Evolutionary conservation across 1,140 invertebrate species (phyloP), one percentile per base, ranked within the genome.

Genomic region (Philaenus spumarius): DNA sequence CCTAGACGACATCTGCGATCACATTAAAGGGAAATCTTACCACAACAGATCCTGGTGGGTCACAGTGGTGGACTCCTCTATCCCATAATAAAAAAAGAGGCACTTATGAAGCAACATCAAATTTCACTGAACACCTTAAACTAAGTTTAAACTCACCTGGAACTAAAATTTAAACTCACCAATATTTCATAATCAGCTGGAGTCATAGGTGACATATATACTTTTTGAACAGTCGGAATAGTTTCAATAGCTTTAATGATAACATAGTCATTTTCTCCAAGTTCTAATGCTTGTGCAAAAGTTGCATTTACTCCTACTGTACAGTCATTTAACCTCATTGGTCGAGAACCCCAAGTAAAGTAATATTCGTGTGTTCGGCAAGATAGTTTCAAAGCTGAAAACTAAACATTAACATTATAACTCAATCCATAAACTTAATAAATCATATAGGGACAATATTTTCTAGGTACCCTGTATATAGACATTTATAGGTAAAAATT

Each of bases 101-200:
- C n/a, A n/a, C n/a, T n/a, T n/a, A n/a, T n/a, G n/a, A n/a, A n/a
- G n/a, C n/a, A n/a, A n/a, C n/a, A n/a, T n/a, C n/a, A n/a, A n/a
- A n/a, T n/a, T n/a, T n/a, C n/a, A n/a, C n/a, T n/a, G n/a, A n/a
- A n/a, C n/a, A n/a, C n/a, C n/a, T n/a, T n/a, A n/a, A n/a, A n/a
- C n/a, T n/a, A n/a, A n/a, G n/a, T n/a, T n/a, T n/a, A 22, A 1
- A 14, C 11, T 51, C 37, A 37, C 17, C 1, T 3, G 59, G 37
- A 7, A 9, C 15, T 15, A 59, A 17, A 12, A 35, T 17, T 54
- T 46, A 37, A 9, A 64, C 51, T 59, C 65, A 72, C 71, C 62
- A 72, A 55, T 42, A 71, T 76, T 67, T 79, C 75, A 72, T 73
- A 77, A 62, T 80, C 77, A 69, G 78, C 72, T 20, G 63, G 47